Evolutionary conservation across 2,797 vertebrate species (phyloP).

Genomic region (Myotis daubentonii): DNA sequence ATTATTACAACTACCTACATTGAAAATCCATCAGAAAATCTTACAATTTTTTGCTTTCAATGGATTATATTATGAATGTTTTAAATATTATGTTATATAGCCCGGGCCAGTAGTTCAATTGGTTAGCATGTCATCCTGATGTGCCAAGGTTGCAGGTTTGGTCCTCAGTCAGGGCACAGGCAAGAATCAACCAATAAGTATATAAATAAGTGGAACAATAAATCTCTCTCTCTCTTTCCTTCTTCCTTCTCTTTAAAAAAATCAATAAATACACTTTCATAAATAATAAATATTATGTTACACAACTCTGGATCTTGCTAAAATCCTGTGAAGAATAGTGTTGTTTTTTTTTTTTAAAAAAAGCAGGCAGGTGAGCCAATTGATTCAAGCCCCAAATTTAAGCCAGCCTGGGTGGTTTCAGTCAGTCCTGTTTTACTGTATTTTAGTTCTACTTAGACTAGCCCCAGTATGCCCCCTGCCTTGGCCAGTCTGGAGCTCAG

Average conservation of each 20-base stretch:
- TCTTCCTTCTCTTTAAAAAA: background rate
- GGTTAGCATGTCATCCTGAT: background rate
- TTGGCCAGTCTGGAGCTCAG: background rate
- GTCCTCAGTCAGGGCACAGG: background rate
- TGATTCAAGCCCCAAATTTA: background rate
- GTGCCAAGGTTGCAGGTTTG: background rate
- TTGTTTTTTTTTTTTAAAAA: background rate
- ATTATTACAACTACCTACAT: background rate
- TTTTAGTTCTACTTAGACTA: background rate
- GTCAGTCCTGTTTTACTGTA: background rate
- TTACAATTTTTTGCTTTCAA: background rate
- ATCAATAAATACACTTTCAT: background rate
- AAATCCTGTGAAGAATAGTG: background rate
- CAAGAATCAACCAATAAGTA: background rate
- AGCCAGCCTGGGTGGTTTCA: background rate
- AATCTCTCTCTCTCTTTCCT: background rate
- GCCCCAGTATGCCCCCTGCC: background rate
- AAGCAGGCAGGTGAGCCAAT: background rate
- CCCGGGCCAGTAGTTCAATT: background rate
- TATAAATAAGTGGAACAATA: background rate
- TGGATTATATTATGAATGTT: background rate
- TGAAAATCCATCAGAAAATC: background rate
- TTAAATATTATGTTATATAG: background rate
- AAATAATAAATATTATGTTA: background rate
- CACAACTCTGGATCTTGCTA: background rate